phyloP scores from a whole-genome alignment of 2,113 vertebrate genomes.

The Melanocharis versteri region DNA sequence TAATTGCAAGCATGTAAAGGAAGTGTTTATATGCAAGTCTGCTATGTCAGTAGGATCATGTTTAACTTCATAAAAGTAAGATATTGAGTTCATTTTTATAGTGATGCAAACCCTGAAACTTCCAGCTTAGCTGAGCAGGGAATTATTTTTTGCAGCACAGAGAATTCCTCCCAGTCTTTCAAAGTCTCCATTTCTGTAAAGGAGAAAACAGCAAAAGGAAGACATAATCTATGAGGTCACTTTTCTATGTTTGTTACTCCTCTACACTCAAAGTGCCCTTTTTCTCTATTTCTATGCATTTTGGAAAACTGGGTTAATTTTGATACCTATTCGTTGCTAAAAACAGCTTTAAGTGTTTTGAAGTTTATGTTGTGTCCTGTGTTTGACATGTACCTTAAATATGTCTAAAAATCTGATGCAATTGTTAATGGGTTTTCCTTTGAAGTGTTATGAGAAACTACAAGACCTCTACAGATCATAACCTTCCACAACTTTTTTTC shows the following conservation, averaged over 20 bases:
- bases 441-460: neutral
- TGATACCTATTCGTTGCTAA: neutral
- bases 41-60: neutral
- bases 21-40: neutral
- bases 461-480: neutral
- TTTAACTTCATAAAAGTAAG: neutral
- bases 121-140: neutral
- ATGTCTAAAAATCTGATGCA: neutral
- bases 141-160: neutral
- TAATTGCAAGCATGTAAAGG: neutral
- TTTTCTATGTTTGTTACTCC: neutral
- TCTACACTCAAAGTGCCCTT: neutral
- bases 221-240: neutral
- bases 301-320: neutral
- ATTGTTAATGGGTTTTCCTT: neutral
- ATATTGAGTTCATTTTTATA: neutral
- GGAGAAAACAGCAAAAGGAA: neutral
- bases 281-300: neutral
- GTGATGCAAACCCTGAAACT: neutral
- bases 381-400: neutral
- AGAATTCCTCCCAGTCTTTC: neutral
- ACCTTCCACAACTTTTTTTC: neutral
- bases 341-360: neutral
- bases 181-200: neutral
- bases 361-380: neutral